Conservation (phyloP, 2,113 vertebrate genomes). For the Thoracochromis brauschi region DNA sequence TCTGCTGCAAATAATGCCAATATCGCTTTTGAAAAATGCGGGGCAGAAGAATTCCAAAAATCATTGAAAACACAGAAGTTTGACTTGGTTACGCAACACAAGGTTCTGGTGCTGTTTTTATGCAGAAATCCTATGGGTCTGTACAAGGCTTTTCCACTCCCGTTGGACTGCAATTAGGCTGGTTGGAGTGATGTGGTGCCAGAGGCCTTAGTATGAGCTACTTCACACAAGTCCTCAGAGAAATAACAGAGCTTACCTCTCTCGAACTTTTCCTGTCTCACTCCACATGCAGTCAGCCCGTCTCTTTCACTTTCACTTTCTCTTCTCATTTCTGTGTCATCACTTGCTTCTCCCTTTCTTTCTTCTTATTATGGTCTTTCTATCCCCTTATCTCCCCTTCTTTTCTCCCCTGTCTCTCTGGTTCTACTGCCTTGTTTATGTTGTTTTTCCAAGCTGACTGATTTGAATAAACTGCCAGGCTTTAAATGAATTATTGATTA, state of each 20-base stretch:
- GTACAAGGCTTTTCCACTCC: slow-evolving; percentile 55
- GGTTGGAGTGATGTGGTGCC: slow-evolving; percentile 67
- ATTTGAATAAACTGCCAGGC: slow-evolving; percentile 62
- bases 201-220: slow-evolving; percentile 65
- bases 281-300: neutral
- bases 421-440: slow-evolving; percentile 6
- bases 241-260: slow-evolving; percentile 65
- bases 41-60: neutral
- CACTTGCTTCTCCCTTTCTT: neutral
- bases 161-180: slow-evolving; percentile 67
- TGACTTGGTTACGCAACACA: slow-evolving; percentile 40
- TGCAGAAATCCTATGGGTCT: slow-evolving; percentile 53
- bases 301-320: neutral
- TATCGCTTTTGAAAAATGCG: neutral
- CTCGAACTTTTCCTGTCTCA: slow-evolving; percentile 29
- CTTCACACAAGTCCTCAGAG: slow-evolving; percentile 58
- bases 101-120: slow-evolving; percentile 45
- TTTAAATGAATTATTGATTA: slow-evolving; percentile 69
- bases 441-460: slow-evolving; percentile 45
- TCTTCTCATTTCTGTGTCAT: neutral
- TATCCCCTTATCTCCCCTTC: neutral
- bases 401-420: neutral
- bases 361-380: neutral
- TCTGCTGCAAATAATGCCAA: neutral
- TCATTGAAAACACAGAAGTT: slow-evolving; percentile 27